Evolutionary conservation across 2,797 vertebrate species (phyloP).

Genomic region (Dendrocincla fuliginosa): DNA sequence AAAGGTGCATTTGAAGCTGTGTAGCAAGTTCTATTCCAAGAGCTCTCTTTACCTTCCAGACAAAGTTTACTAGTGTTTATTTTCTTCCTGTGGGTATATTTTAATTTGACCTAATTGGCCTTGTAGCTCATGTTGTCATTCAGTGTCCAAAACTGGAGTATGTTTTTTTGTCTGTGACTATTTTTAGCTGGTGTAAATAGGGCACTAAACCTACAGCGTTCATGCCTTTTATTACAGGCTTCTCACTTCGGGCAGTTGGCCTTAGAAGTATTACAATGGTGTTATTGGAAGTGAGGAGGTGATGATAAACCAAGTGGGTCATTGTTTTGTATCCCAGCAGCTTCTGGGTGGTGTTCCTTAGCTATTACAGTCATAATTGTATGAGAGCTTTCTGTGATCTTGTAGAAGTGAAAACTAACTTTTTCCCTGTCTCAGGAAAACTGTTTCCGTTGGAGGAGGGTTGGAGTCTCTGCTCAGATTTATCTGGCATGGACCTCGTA

Average conservation of each 20-base stretch:
- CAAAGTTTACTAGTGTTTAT: neutral
- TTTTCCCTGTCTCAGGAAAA: neutral
- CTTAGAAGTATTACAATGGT: neutral
- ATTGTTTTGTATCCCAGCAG: neutral
- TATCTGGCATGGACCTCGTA: neutral
- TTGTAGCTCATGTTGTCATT: neutral
- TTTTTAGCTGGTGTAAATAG: neutral
- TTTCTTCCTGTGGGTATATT: neutral
- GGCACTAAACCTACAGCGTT: neutral
- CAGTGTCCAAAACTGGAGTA: neutral
- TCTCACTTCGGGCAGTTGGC: fast-evolving
- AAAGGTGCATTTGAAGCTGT: neutral
- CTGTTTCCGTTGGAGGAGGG: neutral
- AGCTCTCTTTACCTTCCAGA: neutral
- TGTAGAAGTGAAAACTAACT: neutral
- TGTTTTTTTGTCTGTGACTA: neutral
- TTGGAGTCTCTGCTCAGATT: neutral
- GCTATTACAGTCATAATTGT: neutral
- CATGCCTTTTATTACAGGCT: neutral
- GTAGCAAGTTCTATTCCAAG: neutral
- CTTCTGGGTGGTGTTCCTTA: neutral
- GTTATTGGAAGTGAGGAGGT: neutral
- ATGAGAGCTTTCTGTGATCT: neutral
- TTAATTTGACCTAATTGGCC: neutral
- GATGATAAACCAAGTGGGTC: neutral